A percentile compares a stretch with the other conserved stretches of the same genome.
These are phyloP conservation scores for Hofmannophila pseudospretella DNA, from an alignment of 2,888 invertebrate genomes.

Conservation along the genomic window DNA sequence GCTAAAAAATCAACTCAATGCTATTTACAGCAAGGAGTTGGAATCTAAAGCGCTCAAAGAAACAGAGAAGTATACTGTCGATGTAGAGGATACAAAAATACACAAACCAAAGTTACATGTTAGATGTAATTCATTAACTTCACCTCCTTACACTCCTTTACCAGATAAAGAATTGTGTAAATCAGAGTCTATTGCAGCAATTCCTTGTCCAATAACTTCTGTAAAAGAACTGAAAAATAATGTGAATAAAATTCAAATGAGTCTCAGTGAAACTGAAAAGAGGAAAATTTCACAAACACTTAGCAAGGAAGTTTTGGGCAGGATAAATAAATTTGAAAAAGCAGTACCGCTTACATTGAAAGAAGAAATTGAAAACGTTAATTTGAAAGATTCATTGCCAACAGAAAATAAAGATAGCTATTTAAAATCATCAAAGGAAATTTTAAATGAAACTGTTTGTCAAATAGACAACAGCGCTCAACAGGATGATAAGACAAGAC, in stretches of 20 bases:
- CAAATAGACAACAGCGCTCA: constrained; percentile 49
- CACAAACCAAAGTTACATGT: constrained; percentile 70
- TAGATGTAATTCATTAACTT: constrained; percentile 76
- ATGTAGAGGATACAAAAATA: constrained; percentile 66
- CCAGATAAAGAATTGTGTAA: constrained; percentile 60
- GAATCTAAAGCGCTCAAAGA: constrained; percentile 57
- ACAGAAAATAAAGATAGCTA: constrained; percentile 6
- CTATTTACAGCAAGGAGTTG: constrained; percentile 85
- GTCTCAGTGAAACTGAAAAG: constrained; percentile 83
- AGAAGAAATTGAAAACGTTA: constrained; percentile 80
- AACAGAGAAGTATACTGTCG: constrained; percentile 78
- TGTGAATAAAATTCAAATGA: constrained; percentile 69
- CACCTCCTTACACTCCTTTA: constrained; percentile 51
- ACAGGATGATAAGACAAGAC: constrained; percentile 66
- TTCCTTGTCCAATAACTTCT: constrained; percentile 58
- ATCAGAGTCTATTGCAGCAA: constrained; percentile 78
- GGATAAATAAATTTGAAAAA: constrained; percentile 71
- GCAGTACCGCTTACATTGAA: constrained; percentile 32
- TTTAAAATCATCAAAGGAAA: constrained; percentile 10
- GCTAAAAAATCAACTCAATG: constrained; percentile 87
- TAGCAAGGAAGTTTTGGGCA: constrained; percentile 84
- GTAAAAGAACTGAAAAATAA: constrained; percentile 69
- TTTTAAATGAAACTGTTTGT: constrained; percentile 9
- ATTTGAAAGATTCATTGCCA: neutral
- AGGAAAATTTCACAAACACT: constrained; percentile 83